These are phyloP conservation scores for Nyctereutes procyonoides DNA, from an alignment of 2,113 vertebrate species.

Conservation along the genomic window DNA sequence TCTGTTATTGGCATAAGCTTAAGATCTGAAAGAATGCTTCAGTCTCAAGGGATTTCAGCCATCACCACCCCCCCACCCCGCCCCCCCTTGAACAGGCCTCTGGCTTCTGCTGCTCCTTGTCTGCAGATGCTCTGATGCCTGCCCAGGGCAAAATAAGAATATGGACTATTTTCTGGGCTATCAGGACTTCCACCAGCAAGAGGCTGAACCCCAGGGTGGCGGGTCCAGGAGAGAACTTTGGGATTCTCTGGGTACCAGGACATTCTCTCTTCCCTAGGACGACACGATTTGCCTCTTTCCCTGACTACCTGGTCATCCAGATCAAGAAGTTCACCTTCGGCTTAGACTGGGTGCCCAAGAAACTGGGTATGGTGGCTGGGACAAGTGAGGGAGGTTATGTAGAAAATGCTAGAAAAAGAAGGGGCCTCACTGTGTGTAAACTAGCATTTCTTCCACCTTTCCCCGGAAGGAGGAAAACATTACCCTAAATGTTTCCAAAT, in stretches of 20 bases:
- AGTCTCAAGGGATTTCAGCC: neutral
- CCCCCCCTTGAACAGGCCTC: neutral
- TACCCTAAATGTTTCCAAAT: neutral
- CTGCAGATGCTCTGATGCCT: neutral
- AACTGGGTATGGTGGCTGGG: constrained; percentile 92
- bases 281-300: constrained; percentile 98
- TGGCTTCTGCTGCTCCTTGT: neutral
- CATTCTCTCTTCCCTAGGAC: constrained; percentile 89
- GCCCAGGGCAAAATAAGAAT: neutral
- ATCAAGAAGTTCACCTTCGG: constrained; percentile 99
- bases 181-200: neutral
- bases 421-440: neutral
- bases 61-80: too few species aligned
- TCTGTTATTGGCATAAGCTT: neutral
- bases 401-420: constrained; percentile 33
- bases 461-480: neutral
- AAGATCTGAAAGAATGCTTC: neutral
- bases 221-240: neutral
- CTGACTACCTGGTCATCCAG: constrained; percentile 98
- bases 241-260: constrained; percentile 46
- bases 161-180: neutral
- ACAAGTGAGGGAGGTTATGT: neutral
- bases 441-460: neutral
- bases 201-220: neutral
- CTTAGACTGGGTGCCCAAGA: constrained; percentile 99